Conservation (phyloP, 2,113 vertebrate species). For the Aepyceros melampus region DNA sequence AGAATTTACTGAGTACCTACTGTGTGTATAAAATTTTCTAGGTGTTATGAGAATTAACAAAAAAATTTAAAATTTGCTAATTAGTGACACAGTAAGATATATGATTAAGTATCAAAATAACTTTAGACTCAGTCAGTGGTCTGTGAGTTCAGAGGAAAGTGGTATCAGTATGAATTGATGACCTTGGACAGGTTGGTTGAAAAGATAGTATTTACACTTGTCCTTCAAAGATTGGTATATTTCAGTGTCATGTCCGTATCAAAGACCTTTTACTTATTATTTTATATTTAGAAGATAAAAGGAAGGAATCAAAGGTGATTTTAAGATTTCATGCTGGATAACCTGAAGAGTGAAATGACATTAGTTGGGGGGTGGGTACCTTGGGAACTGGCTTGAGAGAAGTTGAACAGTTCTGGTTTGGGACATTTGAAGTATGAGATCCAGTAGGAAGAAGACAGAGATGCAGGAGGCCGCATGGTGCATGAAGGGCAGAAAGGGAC, state of each 20-base stretch:
- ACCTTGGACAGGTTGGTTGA: slow-evolving; percentile 19
- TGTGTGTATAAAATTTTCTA: not conserved
- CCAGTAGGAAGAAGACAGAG: not conserved
- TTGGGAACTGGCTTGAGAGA: not conserved
- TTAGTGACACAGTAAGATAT: not conserved
- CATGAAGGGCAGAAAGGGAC: not conserved
- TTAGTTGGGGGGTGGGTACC: not conserved
- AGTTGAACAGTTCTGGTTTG: not conserved
- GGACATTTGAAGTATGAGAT: not conserved
- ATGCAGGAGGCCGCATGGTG: not conserved
- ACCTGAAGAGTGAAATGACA: not conserved
- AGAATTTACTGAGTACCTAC: not conserved
- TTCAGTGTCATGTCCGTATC: not conserved
- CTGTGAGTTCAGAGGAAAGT: slow-evolving; percentile 7
- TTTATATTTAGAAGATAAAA: slow-evolving; percentile 25
- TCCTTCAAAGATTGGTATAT: not conserved
- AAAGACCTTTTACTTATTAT: not conserved
- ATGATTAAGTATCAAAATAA: slow-evolving; percentile 36
- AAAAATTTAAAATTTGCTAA: not conserved
- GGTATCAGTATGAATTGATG: slow-evolving; percentile 30
- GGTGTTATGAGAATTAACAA: not conserved
- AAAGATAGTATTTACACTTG: not conserved
- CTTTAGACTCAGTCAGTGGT: not conserved
- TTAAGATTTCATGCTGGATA: not conserved
- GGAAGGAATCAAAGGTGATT: not conserved